Base-by-base conservation (phyloP, 2,113 vertebrate genomes). In the Gallinago media region DNA sequence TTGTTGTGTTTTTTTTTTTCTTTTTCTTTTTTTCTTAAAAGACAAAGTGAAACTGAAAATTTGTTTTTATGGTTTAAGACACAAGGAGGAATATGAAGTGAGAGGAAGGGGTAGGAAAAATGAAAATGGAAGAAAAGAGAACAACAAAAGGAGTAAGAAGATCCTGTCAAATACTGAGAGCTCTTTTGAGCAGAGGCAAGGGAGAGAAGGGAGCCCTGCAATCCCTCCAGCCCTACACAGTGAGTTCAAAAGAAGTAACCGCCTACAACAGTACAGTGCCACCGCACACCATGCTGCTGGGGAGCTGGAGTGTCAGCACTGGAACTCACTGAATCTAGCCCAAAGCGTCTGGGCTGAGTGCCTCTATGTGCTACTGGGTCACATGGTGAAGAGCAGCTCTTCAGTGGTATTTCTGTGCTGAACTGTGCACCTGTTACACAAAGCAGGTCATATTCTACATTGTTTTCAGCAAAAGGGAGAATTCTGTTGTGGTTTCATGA, bases 211-310 rank as follows among this genome's bases (percentile, higher is more conserved):
- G 10, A 85, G 20, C 0, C 23, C 12, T 46, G 34, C 44, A 58
- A 49, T 34, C 23, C 11, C 47, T 71, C 40, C 50, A 84, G 19
- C 20, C 21, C 34, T 1, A 27, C 0, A 3, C 32, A 74, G 59
- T 11, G 31, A 78, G 63, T 40, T 70, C 52, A 62, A 36, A 8
- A 38, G 62, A 50, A 46, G 8, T 26, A 72, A 42, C 18, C 0
- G 0, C 62, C 54, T 34, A 15, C 0, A 4, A 56, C 17, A 13
- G 22, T 5, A 15, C 0, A 3, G 34, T n/a, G 56, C 31, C 47
- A 78, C 20, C 6, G 7, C 42, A 54, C 9, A 42, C 13, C 2
- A 21, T 3, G 9, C 44, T 74, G 12, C 67, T 38, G 31, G 9
- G 15, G 21, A 92, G 18, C 36, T 25, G 23, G 12, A 66, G 9